These are phyloP conservation scores for Anastrepha ludens DNA, from an alignment of 1,140 invertebrate genomes.

Conservation along the genomic window DNA sequence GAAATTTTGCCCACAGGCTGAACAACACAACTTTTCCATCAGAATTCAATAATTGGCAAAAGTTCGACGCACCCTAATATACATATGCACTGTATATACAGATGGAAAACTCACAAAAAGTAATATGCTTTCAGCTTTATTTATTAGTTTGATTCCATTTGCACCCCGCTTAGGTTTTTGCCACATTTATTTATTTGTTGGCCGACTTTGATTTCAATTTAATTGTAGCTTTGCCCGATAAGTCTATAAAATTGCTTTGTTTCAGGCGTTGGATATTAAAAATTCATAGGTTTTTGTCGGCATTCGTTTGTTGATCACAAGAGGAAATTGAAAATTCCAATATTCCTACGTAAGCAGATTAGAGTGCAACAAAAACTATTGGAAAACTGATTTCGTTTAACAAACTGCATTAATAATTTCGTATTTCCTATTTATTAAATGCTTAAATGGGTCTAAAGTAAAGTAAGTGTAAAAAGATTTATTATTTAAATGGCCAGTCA, in stretches of 20 bases:
- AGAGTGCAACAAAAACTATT: not conserved
- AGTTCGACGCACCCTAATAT: no score
- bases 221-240: conserved; percentile 21
- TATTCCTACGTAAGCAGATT: not conserved
- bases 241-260: conserved; percentile 6
- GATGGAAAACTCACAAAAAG: not conserved
- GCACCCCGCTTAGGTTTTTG: not conserved
- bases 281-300: not conserved
- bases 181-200: not conserved
- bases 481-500: not conserved
- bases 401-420: conserved; percentile 7
- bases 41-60: no score
- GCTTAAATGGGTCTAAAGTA: not conserved
- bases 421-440: conserved; percentile 1
- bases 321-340: conserved; percentile 31
- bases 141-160: not conserved
- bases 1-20: no score
- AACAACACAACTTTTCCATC: no score
- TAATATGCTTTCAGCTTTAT: no score
- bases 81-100: no score
- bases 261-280: conserved; percentile 25
- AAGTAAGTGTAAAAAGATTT: not conserved
- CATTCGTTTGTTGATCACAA: not conserved
- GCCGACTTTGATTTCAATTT: conserved; percentile 20
- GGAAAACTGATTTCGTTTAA: not conserved